These are phyloP conservation scores for Epinotia brunnichana DNA, from an alignment of 2,888 invertebrate genomes.

Conservation along the genomic window DNA sequence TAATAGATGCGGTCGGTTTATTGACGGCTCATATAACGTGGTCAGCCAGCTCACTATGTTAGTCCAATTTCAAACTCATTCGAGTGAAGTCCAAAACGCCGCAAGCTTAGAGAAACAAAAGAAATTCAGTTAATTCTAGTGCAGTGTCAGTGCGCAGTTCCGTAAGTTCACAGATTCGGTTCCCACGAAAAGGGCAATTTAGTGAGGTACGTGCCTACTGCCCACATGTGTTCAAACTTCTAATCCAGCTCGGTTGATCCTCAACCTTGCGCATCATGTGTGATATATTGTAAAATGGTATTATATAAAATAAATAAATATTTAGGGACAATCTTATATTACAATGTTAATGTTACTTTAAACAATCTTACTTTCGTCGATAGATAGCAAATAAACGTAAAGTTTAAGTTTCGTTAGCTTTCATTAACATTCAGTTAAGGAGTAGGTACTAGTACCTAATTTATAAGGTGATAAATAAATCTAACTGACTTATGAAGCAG, in stretches of 20 bases:
- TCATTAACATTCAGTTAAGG: no score
- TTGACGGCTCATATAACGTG: constrained; percentile 80
- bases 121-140: constrained; percentile 44
- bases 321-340: no score
- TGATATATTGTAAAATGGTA: not conserved
- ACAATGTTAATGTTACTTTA: not conserved
- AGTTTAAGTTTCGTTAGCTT: no score
- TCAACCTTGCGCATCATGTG: not conserved
- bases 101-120: constrained; percentile 50
- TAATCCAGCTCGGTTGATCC: not conserved
- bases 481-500: no score
- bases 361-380: not conserved
- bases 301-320: no score
- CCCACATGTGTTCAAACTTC: not conserved
- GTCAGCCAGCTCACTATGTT: constrained; percentile 65
- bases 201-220: not conserved
- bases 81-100: constrained; percentile 70
- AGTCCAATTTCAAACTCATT: constrained; percentile 80
- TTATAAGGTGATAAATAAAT: no score
- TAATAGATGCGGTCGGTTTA: constrained; percentile 83
- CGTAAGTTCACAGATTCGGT: not conserved
- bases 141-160: constrained; percentile 22
- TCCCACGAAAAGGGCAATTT: not conserved
- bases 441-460: no score
- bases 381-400: not conserved